Conservation (phyloP, 2,888 invertebrate genomes). For the Heteromurus nitidus region DNA sequence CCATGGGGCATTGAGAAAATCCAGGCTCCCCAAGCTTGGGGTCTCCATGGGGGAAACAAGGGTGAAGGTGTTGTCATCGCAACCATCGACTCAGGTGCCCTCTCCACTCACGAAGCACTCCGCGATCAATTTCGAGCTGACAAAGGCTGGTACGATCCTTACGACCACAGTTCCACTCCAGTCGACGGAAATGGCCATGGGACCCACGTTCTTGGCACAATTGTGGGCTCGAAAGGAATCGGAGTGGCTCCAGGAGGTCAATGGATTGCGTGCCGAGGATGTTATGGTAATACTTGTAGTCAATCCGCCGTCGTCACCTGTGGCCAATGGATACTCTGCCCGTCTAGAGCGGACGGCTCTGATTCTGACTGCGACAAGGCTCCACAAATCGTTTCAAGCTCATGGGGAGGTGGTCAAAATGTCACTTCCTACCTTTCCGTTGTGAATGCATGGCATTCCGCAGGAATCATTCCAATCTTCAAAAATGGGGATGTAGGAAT, state of each 20-base stretch:
- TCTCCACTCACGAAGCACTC: too few relatives aligned
- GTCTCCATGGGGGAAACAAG: slow-evolving; percentile 20
- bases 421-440: background rate
- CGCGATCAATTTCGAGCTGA: too few relatives aligned
- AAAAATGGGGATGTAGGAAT: slow-evolving; percentile 22
- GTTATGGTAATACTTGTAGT: background rate
- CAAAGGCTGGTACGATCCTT: slow-evolving; percentile 5
- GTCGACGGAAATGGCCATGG: background rate
- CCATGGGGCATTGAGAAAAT: slow-evolving; percentile 56
- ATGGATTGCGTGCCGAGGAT: background rate
- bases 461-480: slow-evolving; percentile 15
- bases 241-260: background rate
- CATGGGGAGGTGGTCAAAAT: background rate
- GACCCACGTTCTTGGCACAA: background rate
- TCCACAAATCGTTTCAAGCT: background rate
- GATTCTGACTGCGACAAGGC: background rate
- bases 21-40: slow-evolving; percentile 38
- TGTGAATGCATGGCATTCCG: slow-evolving; percentile 1
- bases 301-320: background rate
- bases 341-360: background rate
- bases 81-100: too few relatives aligned
- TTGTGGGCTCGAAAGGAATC: background rate
- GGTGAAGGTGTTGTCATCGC: slow-evolving; percentile 52
- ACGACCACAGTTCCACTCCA: background rate
- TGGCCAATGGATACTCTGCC: background rate